These are phyloP conservation scores for Syrphus vitripennis DNA, from an alignment of 2,888 invertebrate species.

Conservation along the genomic window DNA sequence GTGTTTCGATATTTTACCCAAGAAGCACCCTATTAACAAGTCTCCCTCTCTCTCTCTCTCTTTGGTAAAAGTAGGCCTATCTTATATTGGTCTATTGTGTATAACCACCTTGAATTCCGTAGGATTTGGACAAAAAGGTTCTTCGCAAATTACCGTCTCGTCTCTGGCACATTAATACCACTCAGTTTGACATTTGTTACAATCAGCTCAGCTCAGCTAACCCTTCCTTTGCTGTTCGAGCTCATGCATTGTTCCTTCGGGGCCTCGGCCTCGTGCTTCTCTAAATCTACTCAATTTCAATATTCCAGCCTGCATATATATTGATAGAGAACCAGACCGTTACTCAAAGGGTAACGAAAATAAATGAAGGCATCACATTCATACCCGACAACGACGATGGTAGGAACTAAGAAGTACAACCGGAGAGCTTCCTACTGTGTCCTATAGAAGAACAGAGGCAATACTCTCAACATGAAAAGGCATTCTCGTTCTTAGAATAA, in stretches of 20 bases:
- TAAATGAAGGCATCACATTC: conserved; percentile 65
- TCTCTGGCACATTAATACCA: conserved; percentile 45
- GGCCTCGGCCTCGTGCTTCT: not conserved
- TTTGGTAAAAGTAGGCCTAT: not conserved
- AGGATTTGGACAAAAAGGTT: not conserved
- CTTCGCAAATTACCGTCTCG: conserved; percentile 5
- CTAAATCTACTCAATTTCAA: conserved; percentile 36
- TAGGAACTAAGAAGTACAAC: not conserved
- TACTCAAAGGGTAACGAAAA: conserved; percentile 60
- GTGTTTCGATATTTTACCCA: conserved; percentile 43
- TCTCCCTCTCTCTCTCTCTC: not conserved
- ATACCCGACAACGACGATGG: not conserved
- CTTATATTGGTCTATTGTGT: not conserved
- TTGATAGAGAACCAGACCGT: conserved; percentile 24
- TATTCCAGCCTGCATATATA: conserved; percentile 42
- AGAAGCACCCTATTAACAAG: conserved; percentile 36
- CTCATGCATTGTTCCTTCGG: not conserved
- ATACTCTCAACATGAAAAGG: not conserved
- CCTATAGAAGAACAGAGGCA: not conserved
- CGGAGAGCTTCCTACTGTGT: conserved; percentile 25
- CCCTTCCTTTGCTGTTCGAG: not conserved
- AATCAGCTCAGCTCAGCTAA: conserved; percentile 13
- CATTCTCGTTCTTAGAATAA: conserved; percentile 20
- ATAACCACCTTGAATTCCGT: conserved; percentile 20
- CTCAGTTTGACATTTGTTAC: conserved; percentile 59